Evolutionary conservation across 2,888 invertebrate species (phyloP).

Genomic region (Melipona beecheii): DNA sequence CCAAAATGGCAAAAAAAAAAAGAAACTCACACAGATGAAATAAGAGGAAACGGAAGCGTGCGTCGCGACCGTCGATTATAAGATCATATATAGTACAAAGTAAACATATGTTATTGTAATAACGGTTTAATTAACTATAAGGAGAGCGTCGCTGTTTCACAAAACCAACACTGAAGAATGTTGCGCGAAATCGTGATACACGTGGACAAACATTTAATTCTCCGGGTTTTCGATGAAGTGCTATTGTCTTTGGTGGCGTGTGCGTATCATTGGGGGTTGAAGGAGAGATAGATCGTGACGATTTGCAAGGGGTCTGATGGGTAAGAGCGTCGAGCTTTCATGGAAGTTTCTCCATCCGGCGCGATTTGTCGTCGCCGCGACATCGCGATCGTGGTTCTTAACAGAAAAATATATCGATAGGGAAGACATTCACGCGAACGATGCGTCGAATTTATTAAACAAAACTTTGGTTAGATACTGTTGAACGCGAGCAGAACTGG

Average conservation of each 20-base stretch:
- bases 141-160: constrained; percentile 58
- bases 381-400: neutral
- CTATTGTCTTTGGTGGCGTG: constrained; percentile 22
- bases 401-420: no score
- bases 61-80: constrained; percentile 78
- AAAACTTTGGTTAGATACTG: neutral
- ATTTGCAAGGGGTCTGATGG: neutral
- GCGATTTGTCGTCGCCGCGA: constrained; percentile 18
- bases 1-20: constrained; percentile 71
- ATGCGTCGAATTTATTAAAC: constrained; percentile 19
- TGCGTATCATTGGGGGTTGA: neutral
- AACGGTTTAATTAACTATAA: constrained; percentile 77
- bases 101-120: constrained; percentile 83
- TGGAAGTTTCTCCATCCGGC: constrained; percentile 39
- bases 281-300: neutral
- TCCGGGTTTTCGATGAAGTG: constrained; percentile 32
- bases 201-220: constrained; percentile 32
- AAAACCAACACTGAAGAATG: constrained; percentile 13
- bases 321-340: constrained; percentile 55
- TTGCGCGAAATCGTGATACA: constrained; percentile 34
- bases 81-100: constrained; percentile 84
- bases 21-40: neutral
- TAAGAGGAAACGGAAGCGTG: constrained; percentile 59
- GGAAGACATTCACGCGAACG: constrained; percentile 9
- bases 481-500: neutral